A percentile compares a stretch with the other conserved stretches of the same genome.
Evolutionary conservation across 2,888 invertebrate species (phyloP).

Genomic region (Dryomyza anilis): DNA sequence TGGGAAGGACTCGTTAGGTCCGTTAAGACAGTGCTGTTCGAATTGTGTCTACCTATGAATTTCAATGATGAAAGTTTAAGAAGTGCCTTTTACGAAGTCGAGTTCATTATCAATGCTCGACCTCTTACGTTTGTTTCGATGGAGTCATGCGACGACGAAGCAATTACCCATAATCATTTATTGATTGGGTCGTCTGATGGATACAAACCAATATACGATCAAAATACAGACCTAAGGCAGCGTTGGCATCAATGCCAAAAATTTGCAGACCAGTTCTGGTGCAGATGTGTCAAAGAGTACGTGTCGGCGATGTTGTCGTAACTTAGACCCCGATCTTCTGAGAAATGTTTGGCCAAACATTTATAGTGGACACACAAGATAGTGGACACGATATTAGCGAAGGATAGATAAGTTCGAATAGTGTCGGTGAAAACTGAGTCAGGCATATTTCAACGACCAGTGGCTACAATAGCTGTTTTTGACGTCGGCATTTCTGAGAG

Average conservation of each 20-base stretch:
- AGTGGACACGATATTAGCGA: no score
- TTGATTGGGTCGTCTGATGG: constrained; percentile 30
- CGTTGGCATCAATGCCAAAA: neutral
- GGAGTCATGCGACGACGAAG: constrained; percentile 16
- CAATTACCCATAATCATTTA: constrained; percentile 25
- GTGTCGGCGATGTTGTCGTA: constrained; percentile 30
- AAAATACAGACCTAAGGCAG: no score
- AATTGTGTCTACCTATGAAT: constrained; percentile 21
- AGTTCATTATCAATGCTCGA: constrained; percentile 31
- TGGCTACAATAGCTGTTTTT: no score
- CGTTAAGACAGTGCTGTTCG: constrained; percentile 26
- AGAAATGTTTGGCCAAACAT: constrained; percentile 32
- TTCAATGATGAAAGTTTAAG: constrained; percentile 32
- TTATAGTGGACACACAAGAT: no score
- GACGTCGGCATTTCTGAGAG: no score
- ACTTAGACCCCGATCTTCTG: constrained; percentile 27
- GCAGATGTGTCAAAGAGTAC: no score
- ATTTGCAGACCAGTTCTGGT: constrained; percentile 35
- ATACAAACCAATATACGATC: constrained; percentile 23
- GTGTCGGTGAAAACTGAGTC: no score
- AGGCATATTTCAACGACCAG: no score
- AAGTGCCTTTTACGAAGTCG: constrained; percentile 28
- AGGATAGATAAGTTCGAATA: no score
- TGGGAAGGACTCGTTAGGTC: constrained; percentile 22
- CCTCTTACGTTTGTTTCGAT: constrained; percentile 18